A percentile compares a stretch with the other conserved stretches of the same genome.
phyloP scores from a whole-genome alignment of 2,797 vertebrate species.

The Allobates femoralis region DNA sequence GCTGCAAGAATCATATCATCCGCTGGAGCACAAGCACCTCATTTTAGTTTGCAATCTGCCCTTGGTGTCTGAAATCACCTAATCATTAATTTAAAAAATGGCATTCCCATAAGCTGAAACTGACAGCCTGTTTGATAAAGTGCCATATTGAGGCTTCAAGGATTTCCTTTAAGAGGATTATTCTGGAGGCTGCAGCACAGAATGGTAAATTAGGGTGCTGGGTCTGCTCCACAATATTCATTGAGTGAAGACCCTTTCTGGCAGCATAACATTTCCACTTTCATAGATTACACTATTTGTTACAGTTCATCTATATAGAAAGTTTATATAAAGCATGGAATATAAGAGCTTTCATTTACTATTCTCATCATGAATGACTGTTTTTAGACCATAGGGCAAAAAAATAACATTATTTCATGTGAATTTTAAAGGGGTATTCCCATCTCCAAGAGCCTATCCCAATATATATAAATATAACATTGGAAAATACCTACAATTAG shows the following conservation, averaged over 20 bases:
- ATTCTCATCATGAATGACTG: too few species aligned
- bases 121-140: conserved; percentile 10
- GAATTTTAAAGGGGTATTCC: too few species aligned
- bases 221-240: background rate
- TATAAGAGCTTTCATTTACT: background rate
- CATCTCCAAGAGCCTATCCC: too few species aligned
- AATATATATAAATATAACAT: too few species aligned
- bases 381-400: too few species aligned
- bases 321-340: too few species aligned
- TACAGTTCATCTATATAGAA: too few species aligned
- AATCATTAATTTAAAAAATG: conserved; percentile 12
- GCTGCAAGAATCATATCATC: background rate
- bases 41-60: background rate
- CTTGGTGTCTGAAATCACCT: background rate
- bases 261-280: too few species aligned
- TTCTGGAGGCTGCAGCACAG: conserved; percentile 5
- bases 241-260: background rate
- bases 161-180: conserved; percentile 40
- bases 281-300: too few species aligned
- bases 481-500: too few species aligned
- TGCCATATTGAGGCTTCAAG: conserved; percentile 17
- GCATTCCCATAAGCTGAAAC: background rate
- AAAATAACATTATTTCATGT: too few species aligned
- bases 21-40: background rate
- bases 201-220: conserved; percentile 24